Conservation (phyloP, 1,140 invertebrate genomes). For the Bombus haemorrhoidalis region DNA sequence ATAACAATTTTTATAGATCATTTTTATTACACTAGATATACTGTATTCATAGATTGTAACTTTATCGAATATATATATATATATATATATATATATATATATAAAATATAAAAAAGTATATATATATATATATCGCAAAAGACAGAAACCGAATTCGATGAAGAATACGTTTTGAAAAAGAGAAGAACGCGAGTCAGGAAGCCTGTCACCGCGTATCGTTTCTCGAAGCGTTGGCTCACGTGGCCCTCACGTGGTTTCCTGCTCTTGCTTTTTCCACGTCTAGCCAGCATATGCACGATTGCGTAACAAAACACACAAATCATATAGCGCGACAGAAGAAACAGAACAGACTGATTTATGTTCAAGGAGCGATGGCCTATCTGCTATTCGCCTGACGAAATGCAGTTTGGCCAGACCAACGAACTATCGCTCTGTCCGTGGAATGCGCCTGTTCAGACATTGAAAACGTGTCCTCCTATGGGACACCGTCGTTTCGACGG, state of each 20-base stretch:
- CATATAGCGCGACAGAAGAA: conserved; percentile 75
- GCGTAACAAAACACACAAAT: conserved; percentile 77
- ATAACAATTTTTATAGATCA: too few species aligned
- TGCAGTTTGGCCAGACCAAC: conserved; percentile 7
- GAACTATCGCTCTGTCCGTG: background rate
- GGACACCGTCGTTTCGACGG: conserved; percentile 10
- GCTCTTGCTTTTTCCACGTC: conserved; percentile 78
- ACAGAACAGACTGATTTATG: conserved; percentile 80
- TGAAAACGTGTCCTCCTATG: conserved; percentile 9
- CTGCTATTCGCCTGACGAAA: conserved; percentile 52
- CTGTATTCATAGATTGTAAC: too few species aligned
- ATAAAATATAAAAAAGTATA: too few species aligned
- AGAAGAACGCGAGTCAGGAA: conserved; percentile 38
- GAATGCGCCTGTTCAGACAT: conserved; percentile 13
- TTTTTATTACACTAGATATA: too few species aligned
- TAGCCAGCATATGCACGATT: conserved; percentile 79
- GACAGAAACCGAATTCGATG: background rate
- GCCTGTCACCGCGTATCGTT: conserved; percentile 38
- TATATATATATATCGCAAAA: background rate
- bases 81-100: too few species aligned
- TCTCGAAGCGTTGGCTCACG: conserved; percentile 60
- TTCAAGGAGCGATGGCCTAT: conserved; percentile 73
- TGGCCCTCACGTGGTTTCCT: conserved; percentile 80
- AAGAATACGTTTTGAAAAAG: background rate
- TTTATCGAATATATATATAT: too few species aligned